Evolutionary conservation across 2,113 vertebrate species (phyloP).

Genomic region (Alaudala cheleensis): DNA sequence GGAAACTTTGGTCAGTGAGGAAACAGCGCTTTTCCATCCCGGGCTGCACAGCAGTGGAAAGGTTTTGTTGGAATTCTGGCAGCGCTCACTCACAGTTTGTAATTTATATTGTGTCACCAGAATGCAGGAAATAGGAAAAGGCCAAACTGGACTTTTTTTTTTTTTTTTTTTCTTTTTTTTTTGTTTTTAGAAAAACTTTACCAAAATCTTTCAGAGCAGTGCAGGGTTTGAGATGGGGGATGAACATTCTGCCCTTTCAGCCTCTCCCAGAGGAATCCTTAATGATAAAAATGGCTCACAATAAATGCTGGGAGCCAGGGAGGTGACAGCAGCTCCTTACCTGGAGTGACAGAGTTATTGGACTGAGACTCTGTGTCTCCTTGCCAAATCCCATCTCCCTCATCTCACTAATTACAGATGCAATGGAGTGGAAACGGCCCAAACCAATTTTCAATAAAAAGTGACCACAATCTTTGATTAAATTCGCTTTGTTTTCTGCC

Average conservation of each 20-base stretch:
- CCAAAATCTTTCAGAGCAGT: background rate
- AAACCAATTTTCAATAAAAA: background rate
- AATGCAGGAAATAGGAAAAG: background rate
- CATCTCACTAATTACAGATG: slow-evolving; percentile 47
- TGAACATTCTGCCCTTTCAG: background rate
- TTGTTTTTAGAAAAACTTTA: background rate
- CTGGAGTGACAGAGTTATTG: background rate
- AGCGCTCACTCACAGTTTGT: background rate
- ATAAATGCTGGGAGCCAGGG: background rate
- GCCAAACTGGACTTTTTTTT: background rate
- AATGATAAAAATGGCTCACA: background rate
- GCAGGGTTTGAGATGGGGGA: background rate
- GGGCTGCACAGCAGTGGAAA: fast-evolving
- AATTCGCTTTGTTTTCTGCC: background rate
- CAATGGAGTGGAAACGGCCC: background rate
- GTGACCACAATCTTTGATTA: background rate
- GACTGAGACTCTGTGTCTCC: background rate
- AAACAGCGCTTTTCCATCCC: background rate
- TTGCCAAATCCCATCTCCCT: slow-evolving; percentile 42
- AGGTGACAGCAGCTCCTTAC: background rate
- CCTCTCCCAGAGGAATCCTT: background rate
- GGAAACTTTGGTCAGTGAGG: too few species aligned
- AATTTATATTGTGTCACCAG: background rate
- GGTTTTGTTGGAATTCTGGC: background rate
- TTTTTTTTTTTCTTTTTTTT: background rate